phyloP scores from a whole-genome alignment of 2,797 vertebrate genomes.

The Fratercula arctica region DNA sequence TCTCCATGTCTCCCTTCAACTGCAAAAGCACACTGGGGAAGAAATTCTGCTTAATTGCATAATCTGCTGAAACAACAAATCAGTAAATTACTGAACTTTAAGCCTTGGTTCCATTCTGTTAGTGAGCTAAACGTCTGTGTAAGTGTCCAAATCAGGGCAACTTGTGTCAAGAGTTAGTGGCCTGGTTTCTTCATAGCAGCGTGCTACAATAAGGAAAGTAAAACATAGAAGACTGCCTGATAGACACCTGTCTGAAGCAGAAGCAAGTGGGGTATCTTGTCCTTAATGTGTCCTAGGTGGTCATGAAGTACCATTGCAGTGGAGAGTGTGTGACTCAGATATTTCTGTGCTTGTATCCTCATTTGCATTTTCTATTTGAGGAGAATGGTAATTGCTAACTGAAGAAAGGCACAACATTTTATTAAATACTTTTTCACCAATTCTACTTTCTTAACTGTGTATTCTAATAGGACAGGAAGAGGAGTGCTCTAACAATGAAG shows the following conservation, averaged over 20 bases:
- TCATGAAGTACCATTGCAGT: not conserved
- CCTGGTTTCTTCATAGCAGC: not conserved
- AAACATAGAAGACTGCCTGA: not conserved
- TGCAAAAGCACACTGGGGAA: not conserved
- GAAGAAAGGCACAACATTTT: not conserved
- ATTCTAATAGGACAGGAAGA: not conserved
- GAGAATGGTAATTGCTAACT: not conserved
- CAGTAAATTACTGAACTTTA: not conserved
- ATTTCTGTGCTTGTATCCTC: not conserved
- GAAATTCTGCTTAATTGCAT: not conserved
- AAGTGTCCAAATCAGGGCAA: not conserved
- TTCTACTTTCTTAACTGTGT: not conserved
- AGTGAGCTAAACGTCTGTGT: fast-evolving
- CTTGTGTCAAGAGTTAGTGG: not conserved
- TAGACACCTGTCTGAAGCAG: not conserved
- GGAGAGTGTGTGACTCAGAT: not conserved
- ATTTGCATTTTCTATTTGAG: not conserved
- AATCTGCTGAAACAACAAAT: not conserved
- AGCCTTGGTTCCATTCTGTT: fast-evolving
- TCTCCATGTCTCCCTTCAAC: not conserved
- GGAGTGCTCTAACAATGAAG: not conserved
- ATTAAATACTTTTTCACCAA: not conserved
- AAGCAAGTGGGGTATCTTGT: not conserved
- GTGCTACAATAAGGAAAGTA: not conserved
- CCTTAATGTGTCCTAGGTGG: not conserved